These are phyloP conservation scores for Apeltes quadracus DNA, from an alignment of 2,113 vertebrate genomes.

Conservation along the genomic window DNA sequence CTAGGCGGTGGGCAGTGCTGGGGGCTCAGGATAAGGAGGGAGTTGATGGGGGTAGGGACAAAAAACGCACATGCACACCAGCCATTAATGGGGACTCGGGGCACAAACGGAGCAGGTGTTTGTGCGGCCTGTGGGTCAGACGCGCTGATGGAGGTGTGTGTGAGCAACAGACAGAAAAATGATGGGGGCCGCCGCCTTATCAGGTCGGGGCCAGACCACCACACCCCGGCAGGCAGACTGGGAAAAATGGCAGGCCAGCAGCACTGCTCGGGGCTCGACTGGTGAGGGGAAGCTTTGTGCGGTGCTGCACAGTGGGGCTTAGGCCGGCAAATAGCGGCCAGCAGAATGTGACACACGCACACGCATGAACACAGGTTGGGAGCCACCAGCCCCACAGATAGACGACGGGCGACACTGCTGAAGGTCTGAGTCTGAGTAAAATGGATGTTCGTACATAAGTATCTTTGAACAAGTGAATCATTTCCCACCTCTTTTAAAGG, in stretches of 20 bases:
- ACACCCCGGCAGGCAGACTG: conserved; percentile 59
- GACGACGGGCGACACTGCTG: conserved; percentile 30
- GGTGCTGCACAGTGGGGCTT: conserved; percentile 45
- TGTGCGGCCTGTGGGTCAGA: conserved; percentile 70
- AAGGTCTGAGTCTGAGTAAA: conserved; percentile 31
- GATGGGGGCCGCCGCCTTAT: conserved; percentile 63
- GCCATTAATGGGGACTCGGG: conserved; percentile 43
- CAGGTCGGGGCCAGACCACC: conserved; percentile 68
- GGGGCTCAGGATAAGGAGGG: conserved; percentile 52
- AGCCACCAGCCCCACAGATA: conserved; percentile 47
- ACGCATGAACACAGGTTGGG: conserved; percentile 44
- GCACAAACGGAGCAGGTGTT: conserved; percentile 71
- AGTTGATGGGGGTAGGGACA: conserved; percentile 47
- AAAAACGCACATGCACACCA: conserved; percentile 17
- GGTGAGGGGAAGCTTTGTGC: conserved; percentile 54
- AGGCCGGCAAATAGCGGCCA: conserved; percentile 56
- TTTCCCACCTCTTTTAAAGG: not conserved
- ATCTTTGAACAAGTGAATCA: conserved; percentile 2
- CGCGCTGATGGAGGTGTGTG: conserved; percentile 59
- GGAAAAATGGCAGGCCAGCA: conserved; percentile 64
- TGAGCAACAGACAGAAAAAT: conserved; percentile 57
- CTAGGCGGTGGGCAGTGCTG: conserved; percentile 32
- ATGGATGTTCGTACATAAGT: conserved; percentile 19
- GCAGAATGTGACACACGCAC: conserved; percentile 44
- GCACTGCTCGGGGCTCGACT: conserved; percentile 50